These are phyloP conservation scores for Endotricha flammealis DNA, from an alignment of 2,888 invertebrate species.

Conservation along the genomic window DNA sequence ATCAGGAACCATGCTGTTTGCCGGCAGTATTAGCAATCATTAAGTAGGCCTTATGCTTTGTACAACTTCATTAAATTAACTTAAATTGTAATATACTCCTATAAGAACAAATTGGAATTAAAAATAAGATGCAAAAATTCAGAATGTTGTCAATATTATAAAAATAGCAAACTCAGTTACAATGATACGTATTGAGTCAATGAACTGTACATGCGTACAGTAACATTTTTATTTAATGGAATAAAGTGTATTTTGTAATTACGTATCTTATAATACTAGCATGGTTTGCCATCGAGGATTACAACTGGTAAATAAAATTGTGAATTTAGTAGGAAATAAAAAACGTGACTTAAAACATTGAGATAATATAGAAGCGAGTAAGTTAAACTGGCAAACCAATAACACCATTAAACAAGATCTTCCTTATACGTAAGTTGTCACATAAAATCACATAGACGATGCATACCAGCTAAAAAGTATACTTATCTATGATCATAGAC, in stretches of 20 bases:
- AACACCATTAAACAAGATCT: not conserved
- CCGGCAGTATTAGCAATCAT: no score
- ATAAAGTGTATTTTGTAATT: slow-evolving; percentile 5
- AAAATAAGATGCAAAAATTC: no score
- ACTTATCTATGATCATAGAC: slow-evolving; percentile 70
- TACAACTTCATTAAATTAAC: no score
- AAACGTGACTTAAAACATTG: not conserved
- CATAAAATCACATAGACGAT: slow-evolving; percentile 3
- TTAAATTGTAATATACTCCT: no score
- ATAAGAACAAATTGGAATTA: no score
- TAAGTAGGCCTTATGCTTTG: no score
- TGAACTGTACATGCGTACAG: not conserved
- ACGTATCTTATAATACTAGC: slow-evolving; percentile 3
- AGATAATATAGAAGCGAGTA: not conserved
- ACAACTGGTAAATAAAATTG: slow-evolving; percentile 5
- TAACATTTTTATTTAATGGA: slow-evolving; percentile 2
- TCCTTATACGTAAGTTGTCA: slow-evolving; percentile 3
- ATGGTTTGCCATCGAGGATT: slow-evolving; percentile 3
- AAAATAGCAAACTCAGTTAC: no score
- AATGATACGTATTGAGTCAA: not conserved
- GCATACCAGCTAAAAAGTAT: slow-evolving; percentile 10
- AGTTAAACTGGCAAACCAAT: not conserved
- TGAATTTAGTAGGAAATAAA: slow-evolving; percentile 4
- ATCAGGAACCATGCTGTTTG: no score
- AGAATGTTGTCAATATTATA: no score